phyloP scores from a whole-genome alignment of 2,113 vertebrate species.

The Scomber colias region DNA sequence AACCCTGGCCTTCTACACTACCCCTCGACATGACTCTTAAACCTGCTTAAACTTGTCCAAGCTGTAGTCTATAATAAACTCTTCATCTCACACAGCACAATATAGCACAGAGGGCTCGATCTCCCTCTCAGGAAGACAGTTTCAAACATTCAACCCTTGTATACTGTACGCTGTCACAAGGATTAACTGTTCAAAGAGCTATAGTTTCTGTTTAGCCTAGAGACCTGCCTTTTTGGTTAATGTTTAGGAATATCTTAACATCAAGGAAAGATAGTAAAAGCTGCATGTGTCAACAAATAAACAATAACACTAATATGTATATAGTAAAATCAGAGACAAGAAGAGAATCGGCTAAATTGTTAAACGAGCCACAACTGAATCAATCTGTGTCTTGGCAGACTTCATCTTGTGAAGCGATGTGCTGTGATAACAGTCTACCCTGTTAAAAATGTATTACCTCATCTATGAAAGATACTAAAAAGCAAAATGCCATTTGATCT shows the following conservation, averaged over 20 bases:
- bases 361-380: constrained; percentile 37
- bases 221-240: constrained; percentile 68
- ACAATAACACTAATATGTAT: constrained; percentile 66
- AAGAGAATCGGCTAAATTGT: constrained; percentile 45
- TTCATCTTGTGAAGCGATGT: constrained; percentile 49
- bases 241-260: constrained; percentile 52
- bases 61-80: constrained; percentile 77
- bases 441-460: constrained; percentile 60
- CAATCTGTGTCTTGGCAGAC: constrained; percentile 30
- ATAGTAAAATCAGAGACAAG: constrained; percentile 56
- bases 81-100: constrained; percentile 71
- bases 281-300: constrained; percentile 68
- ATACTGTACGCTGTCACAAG: constrained; percentile 34
- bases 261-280: constrained; percentile 58
- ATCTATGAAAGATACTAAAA: constrained; percentile 56
- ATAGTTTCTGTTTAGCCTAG: constrained; percentile 47
- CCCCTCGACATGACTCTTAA: constrained; percentile 85
- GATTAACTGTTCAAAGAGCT: constrained; percentile 63
- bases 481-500: constrained; percentile 73
- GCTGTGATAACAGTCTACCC: constrained; percentile 62
- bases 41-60: constrained; percentile 86
- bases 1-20: constrained; percentile 86
- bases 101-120: constrained; percentile 5
- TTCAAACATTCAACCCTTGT: constrained; percentile 30
- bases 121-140: constrained; percentile 29